Evolutionary conservation across 1,140 invertebrate genomes (phyloP).

Genomic region (Anastrepha ludens): DNA sequence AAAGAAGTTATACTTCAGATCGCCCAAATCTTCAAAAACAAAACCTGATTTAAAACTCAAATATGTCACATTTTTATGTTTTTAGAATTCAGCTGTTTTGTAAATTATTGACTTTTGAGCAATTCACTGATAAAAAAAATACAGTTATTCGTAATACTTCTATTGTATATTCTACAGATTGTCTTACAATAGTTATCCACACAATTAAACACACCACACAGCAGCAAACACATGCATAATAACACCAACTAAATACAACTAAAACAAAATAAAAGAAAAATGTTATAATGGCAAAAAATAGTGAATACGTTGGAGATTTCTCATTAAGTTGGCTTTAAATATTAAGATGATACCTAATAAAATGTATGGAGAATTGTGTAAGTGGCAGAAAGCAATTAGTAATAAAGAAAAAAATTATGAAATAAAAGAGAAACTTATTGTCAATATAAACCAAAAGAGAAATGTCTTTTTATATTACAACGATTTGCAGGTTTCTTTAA

Average conservation of each 20-base stretch:
- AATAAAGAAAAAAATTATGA: slow-evolving; percentile 50
- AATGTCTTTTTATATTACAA: not conserved
- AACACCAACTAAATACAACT: not conserved
- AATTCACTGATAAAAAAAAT: too few relatives aligned
- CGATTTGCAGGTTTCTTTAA: not conserved
- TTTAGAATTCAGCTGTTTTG: too few relatives aligned
- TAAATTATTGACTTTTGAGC: too few relatives aligned
- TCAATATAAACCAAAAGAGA: slow-evolving; percentile 58
- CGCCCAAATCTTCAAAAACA: too few relatives aligned
- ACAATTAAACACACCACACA: not conserved
- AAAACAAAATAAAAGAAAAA: slow-evolving; percentile 42
- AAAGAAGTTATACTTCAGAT: too few relatives aligned
- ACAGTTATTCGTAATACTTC: too few relatives aligned
- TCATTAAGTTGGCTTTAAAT: slow-evolving; percentile 46
- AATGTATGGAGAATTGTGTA: slow-evolving; percentile 63
- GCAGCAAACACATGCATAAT: not conserved
- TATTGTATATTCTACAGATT: too few relatives aligned
- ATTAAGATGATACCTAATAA: slow-evolving; percentile 54
- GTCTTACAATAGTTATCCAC: too few relatives aligned
- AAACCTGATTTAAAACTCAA: too few relatives aligned
- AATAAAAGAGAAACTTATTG: slow-evolving; percentile 62
- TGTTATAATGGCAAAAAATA: slow-evolving; percentile 26
- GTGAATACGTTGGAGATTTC: slow-evolving; percentile 45
- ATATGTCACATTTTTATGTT: too few relatives aligned
- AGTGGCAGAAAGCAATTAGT: slow-evolving; percentile 57